A percentile compares a stretch with the other conserved stretches of the same genome.
Conservation (phyloP, 2,113 vertebrate genomes). For the Dasyurus viverrinus region DNA sequence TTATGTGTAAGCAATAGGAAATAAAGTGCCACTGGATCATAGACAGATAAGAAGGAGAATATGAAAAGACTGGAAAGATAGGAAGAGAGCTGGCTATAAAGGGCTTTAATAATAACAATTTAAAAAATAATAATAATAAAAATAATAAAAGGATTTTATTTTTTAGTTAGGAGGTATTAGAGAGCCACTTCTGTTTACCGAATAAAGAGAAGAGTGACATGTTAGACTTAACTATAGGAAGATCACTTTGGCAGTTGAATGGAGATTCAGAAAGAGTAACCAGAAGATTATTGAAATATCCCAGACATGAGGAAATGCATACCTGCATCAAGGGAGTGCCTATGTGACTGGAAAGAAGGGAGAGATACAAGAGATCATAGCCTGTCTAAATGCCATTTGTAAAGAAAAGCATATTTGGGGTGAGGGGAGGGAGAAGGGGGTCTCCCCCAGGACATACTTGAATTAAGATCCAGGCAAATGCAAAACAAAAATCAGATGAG, state of each 20-base stretch:
- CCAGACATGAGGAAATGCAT: not conserved
- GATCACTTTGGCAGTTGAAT: not conserved
- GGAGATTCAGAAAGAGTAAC: not conserved
- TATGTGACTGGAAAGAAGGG: not conserved
- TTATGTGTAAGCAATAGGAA: not conserved
- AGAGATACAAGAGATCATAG: not conserved
- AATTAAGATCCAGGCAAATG: not conserved
- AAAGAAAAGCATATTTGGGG: not conserved
- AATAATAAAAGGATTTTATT: not conserved
- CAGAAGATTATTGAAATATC: not conserved
- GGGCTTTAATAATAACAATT: not conserved
- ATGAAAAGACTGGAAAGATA: not conserved
- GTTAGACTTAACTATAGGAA: not conserved
- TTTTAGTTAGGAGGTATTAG: not conserved
- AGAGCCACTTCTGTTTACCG: not conserved
- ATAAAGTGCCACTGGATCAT: not conserved
- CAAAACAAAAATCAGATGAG: not conserved
- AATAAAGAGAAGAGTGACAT: not conserved
- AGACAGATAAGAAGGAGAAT: not conserved
- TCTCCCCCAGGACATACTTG: not conserved
- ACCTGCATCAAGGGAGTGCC: not conserved
- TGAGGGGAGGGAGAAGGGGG: not conserved
- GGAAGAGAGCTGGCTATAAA: not conserved
- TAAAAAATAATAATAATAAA: too few species aligned
- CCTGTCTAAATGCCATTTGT: not conserved